Base-by-base conservation (phyloP, 2,797 vertebrate genomes). In the Gymnodraco acuticeps region DNA sequence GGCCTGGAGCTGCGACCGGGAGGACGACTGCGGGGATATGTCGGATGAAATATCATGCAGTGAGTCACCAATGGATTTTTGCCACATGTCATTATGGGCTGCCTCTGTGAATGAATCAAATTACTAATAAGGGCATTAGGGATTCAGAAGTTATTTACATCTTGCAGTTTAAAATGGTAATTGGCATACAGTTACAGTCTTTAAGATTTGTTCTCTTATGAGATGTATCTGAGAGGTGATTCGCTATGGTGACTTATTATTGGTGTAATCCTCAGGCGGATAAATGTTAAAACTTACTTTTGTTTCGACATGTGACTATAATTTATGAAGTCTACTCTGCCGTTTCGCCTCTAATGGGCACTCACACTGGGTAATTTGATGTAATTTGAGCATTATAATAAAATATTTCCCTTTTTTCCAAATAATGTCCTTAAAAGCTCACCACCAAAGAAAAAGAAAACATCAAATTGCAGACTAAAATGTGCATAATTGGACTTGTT, bases 21-120 rank as follows among this genome's bases (percentile, higher is more conserved):
- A 98, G 77, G 95, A 99, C 38, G 98, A 99, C 91, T 99, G 98
- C 12, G 98, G 97, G 8, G 98, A 99, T 82, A 92, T 89, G 85
- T 97, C 96, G 0, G 98, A 99, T 74, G 98, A 99, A 93, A 93
- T 93, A 65, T 96, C 96, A 38, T 99, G 98, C 87, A 95, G 98
- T 99, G 90, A 95, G 95, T 95, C 74, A 64, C 50, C 2, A 9
- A 0, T 31, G 31, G 62, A 55, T 61, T 42, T 78, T 71, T 59
- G n/a, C 43, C 61, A 55, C 47, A 50, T 48, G 59, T 10, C 53
- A 72, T 65, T 86, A 33, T 19, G 64, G 63, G 42, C 27, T 62
- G 45, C 12, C 53, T 19, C 16, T 0, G 38, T 65, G 50, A 38
- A 54, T 73, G 23, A 73, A 10, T 11, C 0, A 14, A 75, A 41